phyloP scores from a whole-genome alignment of 2,113 vertebrate species.

The Cryptoleucopteryx plumbea region DNA sequence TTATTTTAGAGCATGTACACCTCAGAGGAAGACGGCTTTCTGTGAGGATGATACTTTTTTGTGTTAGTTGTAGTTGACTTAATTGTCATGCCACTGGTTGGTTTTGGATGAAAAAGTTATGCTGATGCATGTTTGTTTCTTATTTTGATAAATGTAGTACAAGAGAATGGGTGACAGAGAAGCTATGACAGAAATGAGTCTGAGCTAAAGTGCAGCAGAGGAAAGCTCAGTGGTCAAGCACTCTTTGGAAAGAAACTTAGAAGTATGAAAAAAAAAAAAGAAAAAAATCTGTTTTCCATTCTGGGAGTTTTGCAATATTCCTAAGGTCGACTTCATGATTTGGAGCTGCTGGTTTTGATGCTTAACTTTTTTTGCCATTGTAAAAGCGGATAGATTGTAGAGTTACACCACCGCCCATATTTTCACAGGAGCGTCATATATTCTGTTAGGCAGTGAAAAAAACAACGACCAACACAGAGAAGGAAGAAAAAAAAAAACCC shows the following conservation, averaged over 20 bases:
- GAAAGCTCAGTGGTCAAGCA: neutral
- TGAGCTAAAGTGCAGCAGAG: neutral
- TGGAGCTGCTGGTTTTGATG: neutral
- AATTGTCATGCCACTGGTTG: neutral
- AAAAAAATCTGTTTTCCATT: neutral
- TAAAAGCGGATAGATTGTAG: neutral
- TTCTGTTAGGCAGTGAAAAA: neutral
- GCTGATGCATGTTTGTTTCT: neutral
- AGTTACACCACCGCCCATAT: neutral
- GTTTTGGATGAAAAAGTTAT: neutral
- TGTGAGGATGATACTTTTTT: neutral
- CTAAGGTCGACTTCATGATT: neutral
- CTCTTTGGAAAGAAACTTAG: neutral
- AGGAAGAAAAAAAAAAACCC: neutral
- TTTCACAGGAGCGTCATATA: neutral
- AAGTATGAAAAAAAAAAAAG: neutral
- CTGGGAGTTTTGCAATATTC: neutral
- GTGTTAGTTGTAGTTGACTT: neutral
- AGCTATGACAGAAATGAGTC: neutral
- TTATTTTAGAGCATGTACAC: neutral
- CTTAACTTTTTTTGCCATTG: neutral
- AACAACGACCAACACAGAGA: neutral
- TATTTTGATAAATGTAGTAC: neutral
- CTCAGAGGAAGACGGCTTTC: neutral
- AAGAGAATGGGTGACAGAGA: neutral